Evolutionary conservation across 23 tunicate species (phyloP).

Genomic region (Trididemnum miniatum): DNA sequence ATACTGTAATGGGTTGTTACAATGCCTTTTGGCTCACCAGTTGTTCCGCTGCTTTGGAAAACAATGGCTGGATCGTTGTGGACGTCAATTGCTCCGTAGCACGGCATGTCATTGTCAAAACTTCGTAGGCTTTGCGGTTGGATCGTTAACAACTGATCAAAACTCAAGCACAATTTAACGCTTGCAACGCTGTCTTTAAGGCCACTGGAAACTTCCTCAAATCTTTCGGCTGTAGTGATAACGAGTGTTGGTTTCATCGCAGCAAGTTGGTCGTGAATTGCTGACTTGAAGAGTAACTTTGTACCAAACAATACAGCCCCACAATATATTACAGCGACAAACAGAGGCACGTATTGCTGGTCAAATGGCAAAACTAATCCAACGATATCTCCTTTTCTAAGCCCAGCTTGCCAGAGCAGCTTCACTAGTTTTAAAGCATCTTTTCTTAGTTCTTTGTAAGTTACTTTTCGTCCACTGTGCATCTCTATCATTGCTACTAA

Average conservation of each 20-base stretch:
- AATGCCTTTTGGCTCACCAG: conserved; percentile 33
- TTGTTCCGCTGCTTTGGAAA: conserved; percentile 27
- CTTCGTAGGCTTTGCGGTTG: neutral
- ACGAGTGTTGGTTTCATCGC: conserved; percentile 5
- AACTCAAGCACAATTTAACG: conserved; percentile 3
- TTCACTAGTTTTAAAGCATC: neutral
- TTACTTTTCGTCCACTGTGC: neutral
- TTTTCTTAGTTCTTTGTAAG: neutral
- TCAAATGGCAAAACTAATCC: conserved; percentile 8
- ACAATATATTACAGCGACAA: neutral
- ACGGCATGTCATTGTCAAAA: conserved; percentile 1
- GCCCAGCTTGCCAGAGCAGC: conserved; percentile 11
- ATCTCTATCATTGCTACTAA: conserved; percentile 30
- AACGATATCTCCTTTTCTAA: conserved; percentile 19
- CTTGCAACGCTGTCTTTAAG: neutral
- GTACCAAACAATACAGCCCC: conserved; percentile 13
- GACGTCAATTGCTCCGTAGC: conserved; percentile 10
- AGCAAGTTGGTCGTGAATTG: conserved; percentile 8
- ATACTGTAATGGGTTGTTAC: conserved; percentile 17
- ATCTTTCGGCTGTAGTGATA: conserved; percentile 8
- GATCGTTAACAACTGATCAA: conserved; percentile 5
- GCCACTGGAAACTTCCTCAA: neutral
- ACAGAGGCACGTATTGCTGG: neutral
- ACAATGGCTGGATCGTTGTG: conserved; percentile 6
- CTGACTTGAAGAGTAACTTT: neutral